Conservation (phyloP, 2,113 vertebrate genomes). For the Amphilophus citrinellus region DNA sequence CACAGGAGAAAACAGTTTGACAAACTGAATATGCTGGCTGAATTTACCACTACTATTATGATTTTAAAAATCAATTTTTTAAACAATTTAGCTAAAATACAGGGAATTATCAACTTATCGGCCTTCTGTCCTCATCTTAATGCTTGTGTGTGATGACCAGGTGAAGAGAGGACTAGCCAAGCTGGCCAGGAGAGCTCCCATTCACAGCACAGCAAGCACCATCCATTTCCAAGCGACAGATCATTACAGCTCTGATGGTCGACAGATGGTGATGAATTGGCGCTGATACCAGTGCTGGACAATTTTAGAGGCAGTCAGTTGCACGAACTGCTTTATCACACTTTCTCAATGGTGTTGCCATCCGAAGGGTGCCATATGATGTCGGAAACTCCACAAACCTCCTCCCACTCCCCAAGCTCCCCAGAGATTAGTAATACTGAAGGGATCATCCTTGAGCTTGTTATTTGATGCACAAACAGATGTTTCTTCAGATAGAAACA, state of each 20-base stretch:
- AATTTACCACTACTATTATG: neutral
- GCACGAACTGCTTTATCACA: slow-evolving; percentile 59
- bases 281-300: slow-evolving; percentile 40
- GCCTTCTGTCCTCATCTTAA: slow-evolving; percentile 13
- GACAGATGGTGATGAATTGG: slow-evolving; percentile 75
- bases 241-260: slow-evolving; percentile 68
- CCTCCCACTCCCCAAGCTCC: slow-evolving; percentile 14
- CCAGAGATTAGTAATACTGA: slow-evolving; percentile 22
- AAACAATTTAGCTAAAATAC: neutral
- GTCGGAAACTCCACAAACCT: slow-evolving; percentile 7
- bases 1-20: neutral
- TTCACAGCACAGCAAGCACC: slow-evolving; percentile 42
- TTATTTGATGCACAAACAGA: slow-evolving; percentile 37
- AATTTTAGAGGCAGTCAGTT: slow-evolving; percentile 58
- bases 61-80: neutral
- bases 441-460: slow-evolving; percentile 18
- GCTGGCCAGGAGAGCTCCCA: slow-evolving; percentile 22
- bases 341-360: slow-evolving; percentile 42
- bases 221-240: slow-evolving; percentile 70
- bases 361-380: slow-evolving; percentile 23
- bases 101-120: slow-evolving; percentile 13
- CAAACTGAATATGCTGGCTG: neutral
- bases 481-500: slow-evolving; percentile 46
- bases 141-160: slow-evolving; percentile 28
- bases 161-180: slow-evolving; percentile 47